phyloP scores from a whole-genome alignment of 2,888 invertebrate genomes.

The Aporophyla nigra region DNA sequence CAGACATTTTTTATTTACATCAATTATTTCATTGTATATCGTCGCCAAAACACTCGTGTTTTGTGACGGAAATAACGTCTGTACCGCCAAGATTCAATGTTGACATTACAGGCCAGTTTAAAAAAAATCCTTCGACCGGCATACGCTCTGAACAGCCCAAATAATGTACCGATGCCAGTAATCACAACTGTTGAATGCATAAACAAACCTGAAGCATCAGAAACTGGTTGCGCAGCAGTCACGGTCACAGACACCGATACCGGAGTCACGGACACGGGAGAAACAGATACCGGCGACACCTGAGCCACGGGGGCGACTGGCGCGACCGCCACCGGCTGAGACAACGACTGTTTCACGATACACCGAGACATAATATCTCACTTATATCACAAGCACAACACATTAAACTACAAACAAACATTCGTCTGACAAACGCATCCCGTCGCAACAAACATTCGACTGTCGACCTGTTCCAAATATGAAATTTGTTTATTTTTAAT shows the following conservation, averaged over 20 bases:
- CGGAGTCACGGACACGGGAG: slow-evolving; percentile 73
- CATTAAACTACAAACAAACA: slow-evolving; percentile 71
- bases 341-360: slow-evolving; percentile 87
- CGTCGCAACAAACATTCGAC: slow-evolving; percentile 87
- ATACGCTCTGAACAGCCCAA: slow-evolving; percentile 14
- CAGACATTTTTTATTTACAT: slow-evolving; percentile 49
- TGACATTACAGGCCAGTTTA: slow-evolving; percentile 51
- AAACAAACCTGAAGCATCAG: slow-evolving; percentile 79
- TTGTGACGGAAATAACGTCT: slow-evolving; percentile 53
- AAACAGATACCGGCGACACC: slow-evolving; percentile 70
- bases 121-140: slow-evolving; percentile 35
- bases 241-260: slow-evolving; percentile 69
- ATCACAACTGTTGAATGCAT: slow-evolving; percentile 20
- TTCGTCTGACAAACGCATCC: slow-evolving; percentile 79
- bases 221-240: slow-evolving; percentile 69
- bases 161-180: slow-evolving; percentile 12
- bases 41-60: slow-evolving; percentile 53
- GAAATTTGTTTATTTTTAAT: slow-evolving; percentile 90
- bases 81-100: slow-evolving; percentile 61
- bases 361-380: slow-evolving; percentile 85
- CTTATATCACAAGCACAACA: slow-evolving; percentile 70
- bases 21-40: slow-evolving; percentile 48
- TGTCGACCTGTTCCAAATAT: slow-evolving; percentile 88
- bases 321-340: slow-evolving; percentile 77
- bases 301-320: slow-evolving; percentile 68